Percentiles rank a stretch among this genome's conserved stretches.
Evolutionary conservation across 2,888 invertebrate genomes (phyloP).

Genomic region (Hydrotaea cyrtoneurina): DNA sequence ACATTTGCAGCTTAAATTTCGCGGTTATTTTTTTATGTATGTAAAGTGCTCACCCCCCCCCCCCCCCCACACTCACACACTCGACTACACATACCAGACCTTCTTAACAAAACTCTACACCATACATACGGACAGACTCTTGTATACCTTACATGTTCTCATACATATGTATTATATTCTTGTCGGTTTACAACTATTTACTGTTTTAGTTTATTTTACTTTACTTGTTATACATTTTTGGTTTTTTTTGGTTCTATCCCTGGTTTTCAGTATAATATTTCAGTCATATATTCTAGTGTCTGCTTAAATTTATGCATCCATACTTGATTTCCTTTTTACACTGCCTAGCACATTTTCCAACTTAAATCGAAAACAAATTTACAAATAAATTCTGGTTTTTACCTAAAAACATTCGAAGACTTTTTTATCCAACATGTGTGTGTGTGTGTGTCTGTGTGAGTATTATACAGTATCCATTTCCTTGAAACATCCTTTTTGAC

Average conservation of each 20-base stretch:
- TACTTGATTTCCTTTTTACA: slow-evolving; percentile 10
- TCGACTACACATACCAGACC: neutral
- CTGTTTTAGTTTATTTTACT: neutral
- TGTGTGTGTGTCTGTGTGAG: neutral
- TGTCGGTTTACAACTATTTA: slow-evolving; percentile 19
- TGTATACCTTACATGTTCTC: neutral
- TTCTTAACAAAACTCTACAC: neutral
- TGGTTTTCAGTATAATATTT: slow-evolving; percentile 43
- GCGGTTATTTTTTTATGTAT: slow-evolving; percentile 17
- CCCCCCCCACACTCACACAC: no score
- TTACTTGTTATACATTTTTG: neutral
- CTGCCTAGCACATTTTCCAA: slow-evolving; percentile 3
- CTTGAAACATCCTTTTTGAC: neutral
- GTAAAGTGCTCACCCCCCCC: neutral
- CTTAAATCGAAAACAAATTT: slow-evolving; percentile 8
- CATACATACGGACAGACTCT: neutral
- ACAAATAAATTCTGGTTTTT: neutral
- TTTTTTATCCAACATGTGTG: slow-evolving; percentile 3
- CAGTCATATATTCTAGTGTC: slow-evolving; percentile 38
- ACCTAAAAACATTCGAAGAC: slow-evolving; percentile 24
- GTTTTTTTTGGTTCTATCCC: slow-evolving; percentile 24
- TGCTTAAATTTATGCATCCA: slow-evolving; percentile 2
- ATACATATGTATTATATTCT: slow-evolving; percentile 21
- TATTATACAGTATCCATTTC: neutral
- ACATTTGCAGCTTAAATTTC: neutral